These are phyloP conservation scores for Archaeoteleia sp. DNA, from an alignment of 2,888 invertebrate genomes.

Conservation along the genomic window DNA sequence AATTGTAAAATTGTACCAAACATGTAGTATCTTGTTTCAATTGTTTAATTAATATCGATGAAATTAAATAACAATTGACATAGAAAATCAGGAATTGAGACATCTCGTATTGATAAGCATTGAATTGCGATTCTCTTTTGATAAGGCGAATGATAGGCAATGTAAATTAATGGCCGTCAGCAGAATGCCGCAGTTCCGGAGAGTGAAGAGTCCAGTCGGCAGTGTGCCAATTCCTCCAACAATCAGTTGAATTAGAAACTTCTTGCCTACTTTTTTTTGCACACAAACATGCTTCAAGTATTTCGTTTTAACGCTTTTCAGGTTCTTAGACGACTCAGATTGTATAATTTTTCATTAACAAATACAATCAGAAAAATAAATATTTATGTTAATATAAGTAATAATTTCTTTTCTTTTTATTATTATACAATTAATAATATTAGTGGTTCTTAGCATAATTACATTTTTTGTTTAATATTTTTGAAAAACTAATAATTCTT, in stretches of 20 bases:
- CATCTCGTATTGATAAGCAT: background rate
- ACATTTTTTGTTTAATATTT: too few species aligned
- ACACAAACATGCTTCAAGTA: background rate
- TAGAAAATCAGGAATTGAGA: too few species aligned
- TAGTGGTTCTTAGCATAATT: too few species aligned
- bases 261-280: background rate
- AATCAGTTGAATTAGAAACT: slow-evolving; percentile 24
- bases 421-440: slow-evolving; percentile 3
- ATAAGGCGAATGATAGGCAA: slow-evolving; percentile 6
- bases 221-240: slow-evolving; percentile 19
- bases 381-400: background rate
- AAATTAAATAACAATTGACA: too few species aligned
- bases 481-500: too few species aligned
- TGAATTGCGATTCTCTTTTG: background rate
- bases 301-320: slow-evolving; percentile 5
- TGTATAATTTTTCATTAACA: slow-evolving; percentile 24
- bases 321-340: background rate
- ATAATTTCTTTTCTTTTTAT: background rate
- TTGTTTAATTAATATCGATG: too few species aligned
- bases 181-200: slow-evolving; percentile 44
- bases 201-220: slow-evolving; percentile 24
- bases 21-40: too few species aligned
- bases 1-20: too few species aligned
- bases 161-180: slow-evolving; percentile 18
- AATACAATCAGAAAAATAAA: slow-evolving; percentile 8